phyloP scores from a whole-genome alignment of 2,113 vertebrate genomes.

The Embiotoca jacksoni region DNA sequence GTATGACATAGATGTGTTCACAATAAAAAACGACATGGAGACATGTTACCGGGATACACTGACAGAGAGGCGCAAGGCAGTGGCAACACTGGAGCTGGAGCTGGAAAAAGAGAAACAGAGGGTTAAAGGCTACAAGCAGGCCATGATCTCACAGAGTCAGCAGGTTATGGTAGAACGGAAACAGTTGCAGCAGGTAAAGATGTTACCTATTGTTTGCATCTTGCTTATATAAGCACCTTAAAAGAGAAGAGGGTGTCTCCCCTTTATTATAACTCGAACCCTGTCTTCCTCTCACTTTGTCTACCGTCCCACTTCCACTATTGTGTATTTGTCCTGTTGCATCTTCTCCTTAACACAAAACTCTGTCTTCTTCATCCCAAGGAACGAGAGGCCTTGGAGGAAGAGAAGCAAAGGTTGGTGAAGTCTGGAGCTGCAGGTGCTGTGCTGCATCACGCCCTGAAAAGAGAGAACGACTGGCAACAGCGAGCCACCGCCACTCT shows the following conservation, averaged over 20 bases:
- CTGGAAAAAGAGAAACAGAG: constrained; percentile 93
- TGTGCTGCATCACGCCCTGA: constrained; percentile 84
- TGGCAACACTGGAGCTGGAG: constrained; percentile 90
- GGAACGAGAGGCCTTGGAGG: constrained; percentile 83
- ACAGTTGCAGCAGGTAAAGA: constrained; percentile 84
- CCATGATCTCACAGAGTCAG: constrained; percentile 91
- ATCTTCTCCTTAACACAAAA: constrained; percentile 1
- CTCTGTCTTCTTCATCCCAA: constrained; percentile 19
- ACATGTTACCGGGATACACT: constrained; percentile 89
- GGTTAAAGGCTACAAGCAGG: constrained; percentile 90
- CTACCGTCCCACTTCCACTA: not conserved
- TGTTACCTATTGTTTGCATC: not conserved
- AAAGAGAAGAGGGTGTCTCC: not conserved
- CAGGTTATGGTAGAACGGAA: constrained; percentile 90
- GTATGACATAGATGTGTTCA: constrained; percentile 80
- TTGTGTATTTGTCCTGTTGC: not conserved
- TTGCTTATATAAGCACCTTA: too few species aligned
- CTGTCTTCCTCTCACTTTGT: not conserved
- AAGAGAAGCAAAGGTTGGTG: constrained; percentile 83
- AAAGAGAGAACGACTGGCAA: constrained; percentile 88
- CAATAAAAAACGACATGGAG: constrained; percentile 88
- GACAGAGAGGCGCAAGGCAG: constrained; percentile 85
- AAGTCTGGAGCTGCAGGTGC: constrained; percentile 81
- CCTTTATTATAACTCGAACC: not conserved
- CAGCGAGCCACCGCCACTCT: constrained; percentile 83